phyloP scores from a whole-genome alignment of 2,113 vertebrate genomes.

The Hirundichthys speculiger region DNA sequence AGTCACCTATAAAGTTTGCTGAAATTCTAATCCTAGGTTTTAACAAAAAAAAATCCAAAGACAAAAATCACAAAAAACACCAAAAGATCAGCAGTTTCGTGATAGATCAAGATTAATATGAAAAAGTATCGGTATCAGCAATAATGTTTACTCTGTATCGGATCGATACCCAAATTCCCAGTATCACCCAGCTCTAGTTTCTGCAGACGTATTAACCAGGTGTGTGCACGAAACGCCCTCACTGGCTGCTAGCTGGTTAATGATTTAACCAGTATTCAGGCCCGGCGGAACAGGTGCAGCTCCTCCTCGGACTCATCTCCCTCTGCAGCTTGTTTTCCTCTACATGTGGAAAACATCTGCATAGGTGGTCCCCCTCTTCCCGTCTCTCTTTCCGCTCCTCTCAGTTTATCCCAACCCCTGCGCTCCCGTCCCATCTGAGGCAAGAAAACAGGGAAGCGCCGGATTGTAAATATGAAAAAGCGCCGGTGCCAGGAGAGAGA shows the following conservation, averaged over 20 bases:
- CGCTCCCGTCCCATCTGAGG: slow-evolving; percentile 36
- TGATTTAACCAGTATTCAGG: slow-evolving; percentile 40
- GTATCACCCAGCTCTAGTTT: too few species aligned
- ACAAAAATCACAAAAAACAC: too few species aligned
- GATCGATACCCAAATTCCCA: too few species aligned
- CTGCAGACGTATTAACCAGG: too few species aligned
- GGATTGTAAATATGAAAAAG: slow-evolving; percentile 75
- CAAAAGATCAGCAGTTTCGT: too few species aligned
- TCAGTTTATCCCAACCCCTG: slow-evolving; percentile 46
- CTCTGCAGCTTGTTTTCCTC: slow-evolving; percentile 65
- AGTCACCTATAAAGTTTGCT: too few species aligned
- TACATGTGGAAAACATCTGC: slow-evolving; percentile 77
- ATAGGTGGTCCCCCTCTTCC: slow-evolving; percentile 66
- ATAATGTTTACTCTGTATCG: too few species aligned
- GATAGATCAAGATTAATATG: too few species aligned
- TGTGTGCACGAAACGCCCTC: background rate
- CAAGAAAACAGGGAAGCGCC: slow-evolving; percentile 51
- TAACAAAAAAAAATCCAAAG: too few species aligned
- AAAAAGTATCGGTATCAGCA: too few species aligned
- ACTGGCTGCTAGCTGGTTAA: slow-evolving; percentile 27
- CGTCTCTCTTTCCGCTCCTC: slow-evolving; percentile 14
- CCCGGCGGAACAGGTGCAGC: slow-evolving; percentile 70
- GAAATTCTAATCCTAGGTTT: too few species aligned
- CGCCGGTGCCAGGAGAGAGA: slow-evolving; percentile 65
- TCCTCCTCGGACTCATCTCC: slow-evolving; percentile 17